A percentile compares a stretch with the other conserved stretches of the same genome.
Evolutionary conservation across 2,797 vertebrate species (phyloP).

Genomic region (Macrochelys suwanniensis): DNA sequence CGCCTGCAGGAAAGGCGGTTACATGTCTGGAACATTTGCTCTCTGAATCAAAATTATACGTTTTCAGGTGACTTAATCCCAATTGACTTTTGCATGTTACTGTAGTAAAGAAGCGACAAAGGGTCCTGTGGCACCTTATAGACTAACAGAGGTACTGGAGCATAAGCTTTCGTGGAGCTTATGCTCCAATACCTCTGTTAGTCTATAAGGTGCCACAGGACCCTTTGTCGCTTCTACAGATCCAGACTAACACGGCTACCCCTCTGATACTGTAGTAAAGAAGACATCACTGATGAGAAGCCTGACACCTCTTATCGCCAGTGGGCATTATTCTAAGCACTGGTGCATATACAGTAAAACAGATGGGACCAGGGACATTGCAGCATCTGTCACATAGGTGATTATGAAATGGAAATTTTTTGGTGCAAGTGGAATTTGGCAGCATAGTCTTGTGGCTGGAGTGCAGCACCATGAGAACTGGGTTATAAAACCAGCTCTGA

Average conservation of each 20-base stretch:
- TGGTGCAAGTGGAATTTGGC: conserved; percentile 64
- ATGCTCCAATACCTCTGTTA: no score
- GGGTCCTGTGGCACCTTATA: no score
- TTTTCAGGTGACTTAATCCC: conserved; percentile 72
- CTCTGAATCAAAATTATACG: conserved; percentile 51
- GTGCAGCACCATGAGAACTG: conserved; percentile 8
- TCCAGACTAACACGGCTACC: no score
- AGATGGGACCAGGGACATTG: conserved; percentile 68
- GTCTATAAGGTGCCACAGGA: no score
- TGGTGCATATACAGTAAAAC: conserved; percentile 22
- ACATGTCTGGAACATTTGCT: conserved; percentile 35
- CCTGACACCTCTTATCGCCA: conserved; percentile 63
- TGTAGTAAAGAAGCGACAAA: conserved; percentile 21
- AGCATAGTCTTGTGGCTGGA: conserved; percentile 56
- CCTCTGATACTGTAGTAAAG: conserved; percentile 12
- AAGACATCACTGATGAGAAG: conserved; percentile 68
- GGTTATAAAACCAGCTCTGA: conserved; percentile 1
- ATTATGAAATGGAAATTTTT: conserved; percentile 62
- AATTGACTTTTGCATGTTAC: conserved; percentile 62
- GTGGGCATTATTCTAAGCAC: conserved; percentile 66
- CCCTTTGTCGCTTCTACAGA: no score
- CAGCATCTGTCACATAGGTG: conserved; percentile 69
- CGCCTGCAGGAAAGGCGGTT: conserved; percentile 52
- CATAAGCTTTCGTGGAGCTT: no score
- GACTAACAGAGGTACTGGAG: no score